phyloP scores from a whole-genome alignment of 2,797 vertebrate species.

The Chrysocyon brachyurus region DNA sequence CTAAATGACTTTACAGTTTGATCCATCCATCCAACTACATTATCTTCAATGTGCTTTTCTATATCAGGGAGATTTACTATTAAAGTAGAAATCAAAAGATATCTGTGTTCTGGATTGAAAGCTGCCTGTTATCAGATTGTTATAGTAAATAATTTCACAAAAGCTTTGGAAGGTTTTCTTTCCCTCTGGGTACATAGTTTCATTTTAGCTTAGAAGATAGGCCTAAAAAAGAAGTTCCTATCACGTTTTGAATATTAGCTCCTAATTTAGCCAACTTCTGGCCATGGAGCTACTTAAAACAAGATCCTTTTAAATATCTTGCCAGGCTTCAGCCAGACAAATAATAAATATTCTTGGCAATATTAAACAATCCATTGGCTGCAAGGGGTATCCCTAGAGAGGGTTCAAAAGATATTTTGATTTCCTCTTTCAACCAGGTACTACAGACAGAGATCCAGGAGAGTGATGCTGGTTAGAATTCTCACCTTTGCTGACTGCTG shows the following conservation, averaged over 20 bases:
- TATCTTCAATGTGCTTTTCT: background rate
- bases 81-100: background rate
- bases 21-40: background rate
- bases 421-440: background rate
- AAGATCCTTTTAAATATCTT: background rate
- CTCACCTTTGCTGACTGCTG: background rate
- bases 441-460: background rate
- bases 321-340: background rate
- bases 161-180: background rate
- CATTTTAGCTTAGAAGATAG: background rate
- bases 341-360: background rate
- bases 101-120: background rate
- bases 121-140: background rate
- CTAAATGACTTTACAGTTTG: background rate
- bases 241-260: background rate
- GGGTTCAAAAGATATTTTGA: background rate
- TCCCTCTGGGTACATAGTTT: background rate
- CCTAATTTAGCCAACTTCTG: background rate
- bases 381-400: background rate
- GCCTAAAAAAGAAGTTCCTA: background rate
- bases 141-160: background rate
- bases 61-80: background rate
- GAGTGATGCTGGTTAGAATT: background rate
- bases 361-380: background rate
- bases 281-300: background rate